A percentile compares a stretch with the other conserved stretches of the same genome.
Conservation (phyloP, 1,140 invertebrate genomes). For the Trachymyrmex cornetzi region DNA sequence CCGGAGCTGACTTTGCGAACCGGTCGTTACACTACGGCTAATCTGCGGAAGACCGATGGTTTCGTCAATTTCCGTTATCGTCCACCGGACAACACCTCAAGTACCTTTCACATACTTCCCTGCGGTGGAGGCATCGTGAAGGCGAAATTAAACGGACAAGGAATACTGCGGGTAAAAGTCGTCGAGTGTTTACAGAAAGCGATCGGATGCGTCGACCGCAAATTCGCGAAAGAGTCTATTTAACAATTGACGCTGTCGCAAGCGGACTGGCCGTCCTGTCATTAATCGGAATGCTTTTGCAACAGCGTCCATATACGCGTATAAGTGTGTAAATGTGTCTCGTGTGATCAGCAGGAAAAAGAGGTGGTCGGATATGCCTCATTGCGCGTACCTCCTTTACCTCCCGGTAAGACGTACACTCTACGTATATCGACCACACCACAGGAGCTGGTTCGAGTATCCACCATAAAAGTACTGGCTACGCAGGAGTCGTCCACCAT, state of each 20-base stretch:
- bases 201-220: conserved; percentile 3
- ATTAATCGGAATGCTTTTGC: not conserved
- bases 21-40: conserved; percentile 79
- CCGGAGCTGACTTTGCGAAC: conserved; percentile 80
- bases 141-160: conserved; percentile 82
- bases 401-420: conserved; percentile 81
- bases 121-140: conserved; percentile 81
- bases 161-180: conserved; percentile 73
- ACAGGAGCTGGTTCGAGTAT: conserved; percentile 80
- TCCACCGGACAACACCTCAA: conserved; percentile 81
- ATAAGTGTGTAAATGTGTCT: conserved; percentile 6
- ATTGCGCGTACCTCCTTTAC: conserved; percentile 81
- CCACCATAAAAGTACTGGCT: conserved; percentile 82
- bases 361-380: conserved; percentile 83
- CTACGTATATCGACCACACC: conserved; percentile 82
- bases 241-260: conserved; percentile 19
- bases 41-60: conserved; percentile 82
- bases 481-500: conserved; percentile 81
- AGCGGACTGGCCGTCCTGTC: not conserved
- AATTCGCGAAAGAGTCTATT: conserved; percentile 6
- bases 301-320: not conserved
- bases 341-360: conserved; percentile 76
- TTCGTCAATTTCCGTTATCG: conserved; percentile 83
- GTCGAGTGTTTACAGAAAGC: not conserved
- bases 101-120: conserved; percentile 83